Evolutionary conservation across 2,113 vertebrate species (phyloP).

Genomic region (Accipiter virgatus): DNA sequence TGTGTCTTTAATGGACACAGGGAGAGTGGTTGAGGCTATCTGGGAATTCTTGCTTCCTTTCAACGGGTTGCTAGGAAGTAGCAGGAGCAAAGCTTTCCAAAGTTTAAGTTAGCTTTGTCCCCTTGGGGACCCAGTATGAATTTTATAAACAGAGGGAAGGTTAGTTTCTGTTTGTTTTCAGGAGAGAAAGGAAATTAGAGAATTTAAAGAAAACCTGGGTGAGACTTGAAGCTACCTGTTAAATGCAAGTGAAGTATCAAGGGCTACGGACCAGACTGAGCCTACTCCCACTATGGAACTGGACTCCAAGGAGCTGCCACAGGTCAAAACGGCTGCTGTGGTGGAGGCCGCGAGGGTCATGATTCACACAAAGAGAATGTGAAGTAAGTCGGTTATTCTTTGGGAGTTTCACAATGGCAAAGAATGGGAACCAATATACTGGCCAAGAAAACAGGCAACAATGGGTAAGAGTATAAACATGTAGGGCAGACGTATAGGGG

Average conservation of each 20-base stretch:
- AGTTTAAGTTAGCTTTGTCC: background rate
- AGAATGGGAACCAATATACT: conserved; percentile 6
- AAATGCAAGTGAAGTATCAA: background rate
- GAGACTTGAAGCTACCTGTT: background rate
- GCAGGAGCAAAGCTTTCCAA: background rate
- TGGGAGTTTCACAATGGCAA: conserved; percentile 42
- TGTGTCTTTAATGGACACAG: background rate
- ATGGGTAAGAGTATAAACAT: conserved; percentile 33
- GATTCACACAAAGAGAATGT: background rate
- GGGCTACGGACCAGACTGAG: background rate
- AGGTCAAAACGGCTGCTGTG: background rate
- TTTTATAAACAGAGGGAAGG: background rate
- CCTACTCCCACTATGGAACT: background rate
- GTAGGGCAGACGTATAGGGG: background rate
- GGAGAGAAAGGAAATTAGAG: background rate
- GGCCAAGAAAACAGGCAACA: conserved; percentile 46
- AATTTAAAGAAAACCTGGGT: background rate
- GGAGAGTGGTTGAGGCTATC: background rate
- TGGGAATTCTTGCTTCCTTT: background rate
- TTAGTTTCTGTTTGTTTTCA: background rate
- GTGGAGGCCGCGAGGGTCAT: rapidly evolving
- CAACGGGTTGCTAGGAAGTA: background rate
- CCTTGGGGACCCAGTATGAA: background rate
- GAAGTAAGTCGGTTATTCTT: background rate
- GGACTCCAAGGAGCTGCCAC: background rate